Percentiles rank a stretch among this genome's conserved stretches.
phyloP scores from a whole-genome alignment of 2,797 vertebrate species.

The Onychomys leucogaster region DNA sequence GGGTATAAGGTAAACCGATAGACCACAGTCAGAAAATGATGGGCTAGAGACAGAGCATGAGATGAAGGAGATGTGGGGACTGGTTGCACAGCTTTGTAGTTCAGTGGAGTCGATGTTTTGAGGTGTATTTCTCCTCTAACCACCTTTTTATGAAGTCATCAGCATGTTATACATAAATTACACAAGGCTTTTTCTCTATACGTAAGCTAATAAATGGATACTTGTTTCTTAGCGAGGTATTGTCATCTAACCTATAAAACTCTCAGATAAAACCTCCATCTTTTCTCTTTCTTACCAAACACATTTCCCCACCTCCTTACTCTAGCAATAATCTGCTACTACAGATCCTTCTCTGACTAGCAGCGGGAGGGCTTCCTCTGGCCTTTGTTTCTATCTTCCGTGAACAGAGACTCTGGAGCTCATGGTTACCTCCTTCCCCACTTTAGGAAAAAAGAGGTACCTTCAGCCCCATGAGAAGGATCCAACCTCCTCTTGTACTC shows the following conservation, averaged over 20 bases:
- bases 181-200: not conserved
- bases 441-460: conserved; percentile 12
- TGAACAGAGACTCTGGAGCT: not conserved
- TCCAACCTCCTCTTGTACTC: not conserved
- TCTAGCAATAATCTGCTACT: not conserved
- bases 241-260: not conserved
- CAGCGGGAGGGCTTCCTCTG: not conserved
- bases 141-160: not conserved
- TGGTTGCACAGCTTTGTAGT: not conserved
- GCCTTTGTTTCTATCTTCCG: not conserved
- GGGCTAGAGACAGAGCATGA: not conserved
- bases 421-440: not conserved
- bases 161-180: not conserved
- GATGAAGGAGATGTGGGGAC: not conserved
- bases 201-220: conserved; percentile 30
- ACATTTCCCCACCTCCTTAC: not conserved
- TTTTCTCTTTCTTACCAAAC: not conserved
- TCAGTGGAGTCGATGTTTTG: not conserved
- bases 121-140: not conserved
- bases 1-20: not conserved
- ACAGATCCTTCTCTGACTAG: not conserved
- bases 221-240: not conserved
- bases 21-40: not conserved
- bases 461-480: not conserved
- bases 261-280: not conserved